These are phyloP conservation scores for Tipula confusa DNA, from an alignment of 2,888 invertebrate species.

Conservation along the genomic window DNA sequence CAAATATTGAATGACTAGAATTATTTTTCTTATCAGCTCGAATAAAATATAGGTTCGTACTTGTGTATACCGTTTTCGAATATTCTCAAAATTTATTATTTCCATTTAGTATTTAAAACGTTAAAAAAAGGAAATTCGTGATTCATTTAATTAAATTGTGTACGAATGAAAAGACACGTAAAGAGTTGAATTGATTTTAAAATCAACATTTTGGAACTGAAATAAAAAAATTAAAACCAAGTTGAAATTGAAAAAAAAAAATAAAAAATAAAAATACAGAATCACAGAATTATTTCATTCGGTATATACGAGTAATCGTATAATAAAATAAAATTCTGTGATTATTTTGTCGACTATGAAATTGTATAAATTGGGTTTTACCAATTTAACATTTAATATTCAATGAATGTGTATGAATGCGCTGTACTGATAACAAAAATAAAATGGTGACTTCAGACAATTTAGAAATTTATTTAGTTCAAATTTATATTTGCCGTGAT, in stretches of 20 bases:
- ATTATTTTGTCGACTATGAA: conserved; percentile 25
- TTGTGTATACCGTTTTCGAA: background rate
- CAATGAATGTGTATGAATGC: background rate
- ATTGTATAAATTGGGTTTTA: conserved; percentile 1
- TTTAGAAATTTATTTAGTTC: background rate
- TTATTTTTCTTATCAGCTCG: background rate
- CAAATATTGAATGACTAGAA: background rate
- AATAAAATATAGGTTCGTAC: background rate
- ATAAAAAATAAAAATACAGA: background rate
- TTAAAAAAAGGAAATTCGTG: background rate
- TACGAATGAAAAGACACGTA: conserved; percentile 25
- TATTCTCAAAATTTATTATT: background rate
- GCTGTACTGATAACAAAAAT: background rate
- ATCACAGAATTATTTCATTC: background rate
- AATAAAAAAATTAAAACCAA: background rate
- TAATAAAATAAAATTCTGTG: background rate
- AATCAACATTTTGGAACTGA: conserved; percentile 27
- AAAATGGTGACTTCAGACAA: background rate
- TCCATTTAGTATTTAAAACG: background rate
- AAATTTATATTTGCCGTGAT: too few relatives aligned
- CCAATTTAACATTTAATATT: background rate
- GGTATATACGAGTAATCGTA: background rate
- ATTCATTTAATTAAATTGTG: conserved; percentile 26
- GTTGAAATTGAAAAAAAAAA: background rate
- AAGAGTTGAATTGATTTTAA: conserved; percentile 30